Evolutionary conservation across 30 jellyfish, hydroid and myxozoan genomes (phyloP).

Genomic region (Hydra vulgaris): DNA sequence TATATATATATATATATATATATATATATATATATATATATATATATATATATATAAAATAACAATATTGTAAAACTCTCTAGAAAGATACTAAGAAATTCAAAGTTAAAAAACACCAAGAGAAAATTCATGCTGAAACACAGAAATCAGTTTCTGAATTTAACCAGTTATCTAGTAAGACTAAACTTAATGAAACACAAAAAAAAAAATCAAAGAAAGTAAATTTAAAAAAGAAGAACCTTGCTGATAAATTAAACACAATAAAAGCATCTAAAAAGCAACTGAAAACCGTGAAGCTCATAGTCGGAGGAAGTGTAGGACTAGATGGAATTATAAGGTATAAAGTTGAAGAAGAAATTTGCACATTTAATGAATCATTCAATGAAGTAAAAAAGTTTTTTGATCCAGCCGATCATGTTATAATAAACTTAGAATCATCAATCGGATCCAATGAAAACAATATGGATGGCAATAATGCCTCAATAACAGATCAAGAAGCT

Average conservation of each 20-base stretch:
- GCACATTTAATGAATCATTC: conserved; percentile 23
- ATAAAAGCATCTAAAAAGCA: neutral
- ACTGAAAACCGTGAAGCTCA: conserved; percentile 12
- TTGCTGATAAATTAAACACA: too few relatives aligned
- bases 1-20: too few relatives aligned
- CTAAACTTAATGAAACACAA: neutral
- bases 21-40: too few relatives aligned
- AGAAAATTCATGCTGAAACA: too few relatives aligned
- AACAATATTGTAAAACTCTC: too few relatives aligned
- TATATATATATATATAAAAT: too few relatives aligned
- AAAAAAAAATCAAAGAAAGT: neutral
- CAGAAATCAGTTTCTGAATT: neutral
- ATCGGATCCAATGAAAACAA: neutral
- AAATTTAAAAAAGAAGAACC: neutral
- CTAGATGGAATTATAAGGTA: conserved; percentile 20
- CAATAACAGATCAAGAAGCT: neutral
- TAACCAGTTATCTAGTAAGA: neutral
- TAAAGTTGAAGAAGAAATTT: conserved; percentile 18
- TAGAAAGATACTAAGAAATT: too few relatives aligned
- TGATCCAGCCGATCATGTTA: conserved; percentile 18
- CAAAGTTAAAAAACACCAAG: too few relatives aligned
- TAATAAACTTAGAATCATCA: conserved; percentile 7
- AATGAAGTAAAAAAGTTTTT: conserved; percentile 6
- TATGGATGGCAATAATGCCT: neutral
- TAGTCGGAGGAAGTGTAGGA: conserved; percentile 20